phyloP scores from a whole-genome alignment of 2,113 vertebrate species.

The Ammodramus savannarum region DNA sequence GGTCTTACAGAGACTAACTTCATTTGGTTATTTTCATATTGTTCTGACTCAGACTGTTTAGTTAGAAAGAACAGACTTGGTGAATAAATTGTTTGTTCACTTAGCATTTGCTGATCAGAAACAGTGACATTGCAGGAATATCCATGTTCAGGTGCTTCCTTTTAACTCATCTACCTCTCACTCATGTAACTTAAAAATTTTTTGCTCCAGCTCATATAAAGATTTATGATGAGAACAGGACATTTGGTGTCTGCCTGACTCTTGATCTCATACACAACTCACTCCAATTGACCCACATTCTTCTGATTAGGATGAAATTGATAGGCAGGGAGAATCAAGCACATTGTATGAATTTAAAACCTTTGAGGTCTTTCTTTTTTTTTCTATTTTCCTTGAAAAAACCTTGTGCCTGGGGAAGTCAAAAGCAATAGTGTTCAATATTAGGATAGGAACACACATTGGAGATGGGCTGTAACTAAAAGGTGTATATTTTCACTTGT shows the following conservation, averaged over 20 bases:
- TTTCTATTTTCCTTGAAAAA: neutral
- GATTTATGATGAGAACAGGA: neutral
- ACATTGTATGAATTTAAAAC: neutral
- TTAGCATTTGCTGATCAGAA: neutral
- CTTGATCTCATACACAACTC: neutral
- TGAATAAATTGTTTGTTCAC: neutral
- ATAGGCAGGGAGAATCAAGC: neutral
- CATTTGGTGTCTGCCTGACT: neutral
- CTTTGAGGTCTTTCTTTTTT: neutral
- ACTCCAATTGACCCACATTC: rapidly evolving
- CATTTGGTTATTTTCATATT: neutral
- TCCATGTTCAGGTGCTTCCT: neutral
- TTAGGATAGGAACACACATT: neutral
- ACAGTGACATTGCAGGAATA: neutral
- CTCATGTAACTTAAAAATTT: neutral
- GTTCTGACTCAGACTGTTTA: neutral
- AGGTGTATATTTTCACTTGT: neutral
- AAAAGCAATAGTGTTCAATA: neutral
- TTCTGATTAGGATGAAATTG: neutral
- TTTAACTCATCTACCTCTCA: neutral
- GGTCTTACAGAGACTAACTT: neutral
- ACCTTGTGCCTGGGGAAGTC: neutral
- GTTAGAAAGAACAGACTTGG: neutral
- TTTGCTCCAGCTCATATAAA: neutral
- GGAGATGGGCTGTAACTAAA: neutral